phyloP scores from a whole-genome alignment of 2,888 invertebrate species.

The Synanthedon formicaeformis region DNA sequence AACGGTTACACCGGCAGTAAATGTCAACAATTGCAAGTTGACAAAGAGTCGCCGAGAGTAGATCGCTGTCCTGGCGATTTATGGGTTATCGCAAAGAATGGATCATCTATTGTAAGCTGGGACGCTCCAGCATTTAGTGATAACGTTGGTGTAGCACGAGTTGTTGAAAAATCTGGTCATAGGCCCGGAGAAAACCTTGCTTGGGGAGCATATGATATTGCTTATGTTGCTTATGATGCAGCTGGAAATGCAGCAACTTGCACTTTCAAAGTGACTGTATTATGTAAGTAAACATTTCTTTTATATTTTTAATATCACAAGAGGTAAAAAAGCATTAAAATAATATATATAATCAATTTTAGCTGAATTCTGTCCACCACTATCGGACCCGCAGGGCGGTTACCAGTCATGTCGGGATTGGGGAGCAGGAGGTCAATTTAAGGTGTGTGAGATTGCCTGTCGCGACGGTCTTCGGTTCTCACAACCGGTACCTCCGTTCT shows the following conservation, averaged over 20 bases:
- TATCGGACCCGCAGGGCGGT: constrained; percentile 92
- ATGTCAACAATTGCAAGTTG: constrained; percentile 86
- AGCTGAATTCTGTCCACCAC: constrained; percentile 93
- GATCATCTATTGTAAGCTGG: constrained; percentile 91
- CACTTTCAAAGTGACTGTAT: constrained; percentile 89
- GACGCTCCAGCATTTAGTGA: constrained; percentile 93
- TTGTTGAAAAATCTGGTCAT: constrained; percentile 88
- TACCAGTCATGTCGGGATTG: constrained; percentile 93
- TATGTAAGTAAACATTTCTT: constrained; percentile 73
- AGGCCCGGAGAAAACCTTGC: constrained; percentile 87
- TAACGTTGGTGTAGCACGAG: constrained; percentile 83
- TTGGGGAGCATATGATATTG: constrained; percentile 93
- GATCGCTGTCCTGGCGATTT: constrained; percentile 94
- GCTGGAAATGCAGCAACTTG: constrained; percentile 93
- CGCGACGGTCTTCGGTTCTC: constrained; percentile 90
- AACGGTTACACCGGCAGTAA: constrained; percentile 88
- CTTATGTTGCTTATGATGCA: constrained; percentile 93
- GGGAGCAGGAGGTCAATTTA: constrained; percentile 96
- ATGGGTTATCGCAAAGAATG: constrained; percentile 94
- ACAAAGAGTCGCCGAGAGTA: constrained; percentile 87
- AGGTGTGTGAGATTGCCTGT: constrained; percentile 93
- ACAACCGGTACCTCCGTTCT: constrained; percentile 94
- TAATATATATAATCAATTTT: constrained; percentile 17
- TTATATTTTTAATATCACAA: background rate
- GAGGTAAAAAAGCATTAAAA: background rate